These are phyloP conservation scores for Mustelus asterias DNA, from an alignment of 2,113 vertebrate genomes.

Conservation along the genomic window DNA sequence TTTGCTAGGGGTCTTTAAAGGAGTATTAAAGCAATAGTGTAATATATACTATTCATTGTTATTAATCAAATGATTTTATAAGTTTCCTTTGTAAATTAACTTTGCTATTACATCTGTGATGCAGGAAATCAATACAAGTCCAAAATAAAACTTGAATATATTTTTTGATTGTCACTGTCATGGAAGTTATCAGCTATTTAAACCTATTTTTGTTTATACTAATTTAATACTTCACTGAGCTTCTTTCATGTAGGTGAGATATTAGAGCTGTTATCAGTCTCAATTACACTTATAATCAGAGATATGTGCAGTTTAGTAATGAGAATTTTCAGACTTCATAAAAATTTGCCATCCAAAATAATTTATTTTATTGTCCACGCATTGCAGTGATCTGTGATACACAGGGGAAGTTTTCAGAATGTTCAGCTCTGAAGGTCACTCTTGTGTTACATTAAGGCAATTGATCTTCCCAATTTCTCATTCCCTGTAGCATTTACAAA, in stretches of 20 bases:
- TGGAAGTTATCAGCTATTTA: not conserved
- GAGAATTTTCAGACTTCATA: constrained; percentile 5
- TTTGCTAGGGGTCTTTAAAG: not conserved
- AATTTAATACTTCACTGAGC: not conserved
- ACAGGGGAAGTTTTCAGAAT: not conserved
- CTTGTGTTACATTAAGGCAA: not conserved
- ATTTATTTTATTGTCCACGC: not conserved
- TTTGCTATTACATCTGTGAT: not conserved
- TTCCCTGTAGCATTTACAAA: not conserved
- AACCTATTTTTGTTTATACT: constrained; percentile 1
- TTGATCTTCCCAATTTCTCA: not conserved
- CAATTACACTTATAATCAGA: constrained; percentile 4
- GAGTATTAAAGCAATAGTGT: not conserved
- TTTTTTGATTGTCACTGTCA: not conserved
- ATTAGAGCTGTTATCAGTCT: constrained; percentile 6
- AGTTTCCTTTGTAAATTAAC: not conserved
- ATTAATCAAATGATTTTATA: not conserved
- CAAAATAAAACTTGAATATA: not conserved
- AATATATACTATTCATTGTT: not conserved
- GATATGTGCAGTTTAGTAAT: not conserved
- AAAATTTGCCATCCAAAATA: constrained; percentile 16
- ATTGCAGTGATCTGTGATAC: not conserved
- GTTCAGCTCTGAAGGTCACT: not conserved
- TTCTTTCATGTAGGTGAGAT: constrained; percentile 12
- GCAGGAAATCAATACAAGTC: not conserved